Evolutionary conservation across 2,888 invertebrate species (phyloP), one percentile per base, ranked within the genome.

Genomic region (Malachius bipustulatus): DNA sequence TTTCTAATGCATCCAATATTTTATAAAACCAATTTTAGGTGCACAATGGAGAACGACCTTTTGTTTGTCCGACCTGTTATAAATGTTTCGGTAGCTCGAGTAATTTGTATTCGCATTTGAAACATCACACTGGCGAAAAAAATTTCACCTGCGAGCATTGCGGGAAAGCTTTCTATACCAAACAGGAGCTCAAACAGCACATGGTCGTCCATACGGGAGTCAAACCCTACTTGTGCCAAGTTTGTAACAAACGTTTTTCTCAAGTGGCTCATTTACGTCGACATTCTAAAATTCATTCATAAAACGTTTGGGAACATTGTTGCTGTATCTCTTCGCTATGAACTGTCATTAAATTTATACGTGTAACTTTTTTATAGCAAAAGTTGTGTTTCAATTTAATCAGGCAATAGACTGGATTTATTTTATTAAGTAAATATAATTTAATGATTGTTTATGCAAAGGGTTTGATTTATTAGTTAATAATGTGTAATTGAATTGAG

Each of bases 1-100:
- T 14, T 11, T 29, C 19, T 14, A 4, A 29, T 14, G 14, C 6
- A 14, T 14, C 26, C 32, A 3, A 15, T 11, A 12, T 36, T 27
- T 34, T 41, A 15, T 16, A 30, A n/a, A n/a, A n/a, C n/a, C n/a
- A n/a, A 9, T 39, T 45, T 32, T 31, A 52, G 52, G 51, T 55
- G 9, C 55, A 55, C 27, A 55, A 52, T 33, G 52, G 54, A 2
- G 54, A 51, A 30, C 42, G 55, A n/a, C 55, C 55, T 4, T 55
- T 51, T 38, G 40, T 48, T 4, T 55, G 55, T 37, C 50, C 48
- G 36, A 48, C 50, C 36, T 55, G 55, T 30, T 50, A 50, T 1
- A 55, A 53, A 43, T 42, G 48, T 4, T 54, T 53, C 36, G 54
- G 52, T 2, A 53, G 52, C 42, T 51, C 51, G 4, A 54, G 54